Conservation (phyloP, 2,797 vertebrate genomes). For the Thamnophis elegans region DNA sequence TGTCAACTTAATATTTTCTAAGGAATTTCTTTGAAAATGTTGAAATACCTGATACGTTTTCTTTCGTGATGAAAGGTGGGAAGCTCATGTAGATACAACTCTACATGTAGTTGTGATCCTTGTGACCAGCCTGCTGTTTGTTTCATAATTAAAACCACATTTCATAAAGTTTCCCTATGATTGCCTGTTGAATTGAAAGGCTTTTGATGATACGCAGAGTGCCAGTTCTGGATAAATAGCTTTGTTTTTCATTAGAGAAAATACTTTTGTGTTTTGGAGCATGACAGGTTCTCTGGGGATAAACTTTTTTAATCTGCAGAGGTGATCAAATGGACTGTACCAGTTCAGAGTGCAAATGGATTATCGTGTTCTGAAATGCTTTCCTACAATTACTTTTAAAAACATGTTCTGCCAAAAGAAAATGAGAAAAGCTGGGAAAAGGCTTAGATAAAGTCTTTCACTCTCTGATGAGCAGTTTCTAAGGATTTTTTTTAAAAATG, state of each 20-base stretch:
- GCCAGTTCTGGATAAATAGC: constrained; percentile 27
- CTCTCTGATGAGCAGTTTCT: not conserved
- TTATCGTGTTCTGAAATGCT: not conserved
- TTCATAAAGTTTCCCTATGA: constrained; percentile 50
- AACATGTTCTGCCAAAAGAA: not conserved
- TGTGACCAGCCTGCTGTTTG: constrained; percentile 37
- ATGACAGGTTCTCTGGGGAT: constrained; percentile 18
- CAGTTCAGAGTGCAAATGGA: not conserved
- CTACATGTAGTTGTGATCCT: constrained; percentile 18
- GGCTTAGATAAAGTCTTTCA: not conserved
- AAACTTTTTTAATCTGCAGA: constrained; percentile 22
- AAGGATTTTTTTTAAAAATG: not conserved
- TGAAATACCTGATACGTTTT: constrained; percentile 26
- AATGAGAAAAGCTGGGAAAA: not conserved
- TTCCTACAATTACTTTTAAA: not conserved
- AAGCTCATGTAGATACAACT: constrained; percentile 31
- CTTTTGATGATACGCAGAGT: not conserved
- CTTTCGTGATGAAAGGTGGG: constrained; percentile 38
- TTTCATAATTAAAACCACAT: constrained; percentile 53
- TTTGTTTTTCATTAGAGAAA: not conserved
- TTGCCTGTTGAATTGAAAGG: constrained; percentile 41
- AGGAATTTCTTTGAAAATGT: constrained; percentile 31
- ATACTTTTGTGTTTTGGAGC: not conserved
- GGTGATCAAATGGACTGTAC: not conserved
- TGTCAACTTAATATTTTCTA: not conserved